These are phyloP conservation scores for Chironex yamaguchii DNA, from an alignment of 30 jellyfish, hydroid and myxozoan species.

Conservation along the genomic window DNA sequence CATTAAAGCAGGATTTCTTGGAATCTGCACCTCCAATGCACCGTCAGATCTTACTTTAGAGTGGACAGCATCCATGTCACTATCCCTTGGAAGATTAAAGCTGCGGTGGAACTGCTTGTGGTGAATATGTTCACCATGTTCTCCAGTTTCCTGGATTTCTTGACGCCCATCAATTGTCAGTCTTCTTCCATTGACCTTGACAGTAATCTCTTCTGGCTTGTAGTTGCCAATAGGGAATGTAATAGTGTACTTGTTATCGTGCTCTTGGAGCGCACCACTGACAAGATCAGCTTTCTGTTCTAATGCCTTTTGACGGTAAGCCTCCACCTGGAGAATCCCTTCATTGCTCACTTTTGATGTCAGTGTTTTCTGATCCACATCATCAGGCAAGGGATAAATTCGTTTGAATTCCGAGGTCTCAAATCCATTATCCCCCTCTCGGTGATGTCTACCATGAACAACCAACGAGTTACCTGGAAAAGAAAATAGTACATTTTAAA, in stretches of 20 bases:
- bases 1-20: constrained; percentile 55
- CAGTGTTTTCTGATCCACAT: constrained; percentile 47
- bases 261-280: neutral
- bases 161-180: constrained; percentile 55
- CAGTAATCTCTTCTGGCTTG: constrained; percentile 73
- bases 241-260: constrained; percentile 40
- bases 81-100: constrained; percentile 43
- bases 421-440: constrained; percentile 65
- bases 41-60: constrained; percentile 58
- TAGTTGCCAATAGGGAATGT: constrained; percentile 32
- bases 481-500: neutral
- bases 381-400: constrained; percentile 53
- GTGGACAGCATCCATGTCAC: constrained; percentile 17
- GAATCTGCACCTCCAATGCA: constrained; percentile 60
- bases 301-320: neutral
- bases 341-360: constrained; percentile 57
- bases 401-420: constrained; percentile 74
- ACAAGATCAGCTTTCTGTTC: neutral
- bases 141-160: constrained; percentile 31
- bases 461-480: constrained; percentile 29
- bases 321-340: constrained; percentile 71
- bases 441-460: constrained; percentile 74
- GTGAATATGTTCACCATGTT: constrained; percentile 46
- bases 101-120: constrained; percentile 61
- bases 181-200: constrained; percentile 58